Percentiles rank a stretch among this genome's conserved stretches.
phyloP scores from a whole-genome alignment of 2,888 invertebrate genomes.

The Ctena decussata region DNA sequence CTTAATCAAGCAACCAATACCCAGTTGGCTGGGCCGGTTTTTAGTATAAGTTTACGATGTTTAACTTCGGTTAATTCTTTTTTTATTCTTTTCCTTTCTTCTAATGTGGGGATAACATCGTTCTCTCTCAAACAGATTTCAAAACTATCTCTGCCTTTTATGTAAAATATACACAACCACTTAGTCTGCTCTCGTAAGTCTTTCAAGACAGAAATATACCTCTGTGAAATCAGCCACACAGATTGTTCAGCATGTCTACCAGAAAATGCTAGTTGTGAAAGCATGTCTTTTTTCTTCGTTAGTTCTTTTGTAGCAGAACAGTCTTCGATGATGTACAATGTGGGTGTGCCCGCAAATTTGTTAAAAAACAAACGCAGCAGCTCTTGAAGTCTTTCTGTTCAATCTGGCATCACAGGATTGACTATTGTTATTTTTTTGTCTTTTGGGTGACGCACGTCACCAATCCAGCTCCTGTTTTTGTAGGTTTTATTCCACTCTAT shows the following conservation, averaged over 20 bases:
- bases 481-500: slow-evolving; percentile 50
- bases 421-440: slow-evolving; percentile 42
- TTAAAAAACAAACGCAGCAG: slow-evolving; percentile 39
- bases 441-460: slow-evolving; percentile 39
- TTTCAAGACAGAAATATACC: slow-evolving; percentile 60
- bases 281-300: slow-evolving; percentile 62
- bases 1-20: slow-evolving; percentile 51
- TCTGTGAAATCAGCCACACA: slow-evolving; percentile 60
- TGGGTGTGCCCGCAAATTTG: slow-evolving; percentile 43
- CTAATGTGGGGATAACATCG: slow-evolving; percentile 52
- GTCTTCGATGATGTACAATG: slow-evolving; percentile 65
- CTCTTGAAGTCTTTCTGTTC: slow-evolving; percentile 45
- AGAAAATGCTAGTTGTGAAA: slow-evolving; percentile 55
- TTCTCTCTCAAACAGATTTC: slow-evolving; percentile 63
- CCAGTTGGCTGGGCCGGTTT: slow-evolving; percentile 27
- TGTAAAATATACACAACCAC: slow-evolving; percentile 57
- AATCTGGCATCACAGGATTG: slow-evolving; percentile 22
- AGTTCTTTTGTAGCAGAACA: slow-evolving; percentile 50
- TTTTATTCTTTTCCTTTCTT: slow-evolving; percentile 45
- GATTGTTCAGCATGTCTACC: slow-evolving; percentile 51
- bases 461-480: slow-evolving; percentile 29
- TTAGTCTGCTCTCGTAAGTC: slow-evolving; percentile 57
- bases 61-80: slow-evolving; percentile 36
- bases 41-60: slow-evolving; percentile 33
- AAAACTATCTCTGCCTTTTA: slow-evolving; percentile 53